A percentile compares a stretch with the other conserved stretches of the same genome.
These are phyloP conservation scores for Cyanocitta stelleri DNA, from an alignment of 2,113 vertebrate genomes.

Conservation along the genomic window DNA sequence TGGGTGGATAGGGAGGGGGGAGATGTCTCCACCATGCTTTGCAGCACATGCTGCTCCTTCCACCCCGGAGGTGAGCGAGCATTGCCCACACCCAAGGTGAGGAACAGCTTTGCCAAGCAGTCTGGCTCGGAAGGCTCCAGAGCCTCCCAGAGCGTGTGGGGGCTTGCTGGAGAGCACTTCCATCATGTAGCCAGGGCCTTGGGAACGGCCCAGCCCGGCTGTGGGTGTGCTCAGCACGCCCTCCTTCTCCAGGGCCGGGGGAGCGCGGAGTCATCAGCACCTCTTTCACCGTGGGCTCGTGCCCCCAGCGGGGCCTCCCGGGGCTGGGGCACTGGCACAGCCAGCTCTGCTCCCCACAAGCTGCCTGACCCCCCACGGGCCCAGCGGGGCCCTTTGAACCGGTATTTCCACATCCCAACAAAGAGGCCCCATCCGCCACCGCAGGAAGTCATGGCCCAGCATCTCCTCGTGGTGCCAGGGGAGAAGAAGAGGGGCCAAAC, in stretches of 20 bases:
- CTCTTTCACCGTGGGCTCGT: neutral
- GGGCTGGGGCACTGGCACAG: neutral
- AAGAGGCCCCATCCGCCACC: accelerated
- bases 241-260: neutral
- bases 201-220: slow-evolving; percentile 36
- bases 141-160: slow-evolving; percentile 4
- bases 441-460: accelerated
- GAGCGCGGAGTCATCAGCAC: neutral
- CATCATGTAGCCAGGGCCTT: slow-evolving; percentile 3
- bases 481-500: neutral
- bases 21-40: neutral
- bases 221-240: neutral
- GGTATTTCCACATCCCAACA: neutral
- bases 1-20: neutral
- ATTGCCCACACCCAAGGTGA: slow-evolving; percentile 14
- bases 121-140: neutral
- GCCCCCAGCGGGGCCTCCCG: neutral
- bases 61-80: neutral
- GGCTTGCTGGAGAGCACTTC: slow-evolving; percentile 33
- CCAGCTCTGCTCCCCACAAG: neutral
- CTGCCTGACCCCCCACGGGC: neutral
- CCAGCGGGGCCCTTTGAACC: neutral
- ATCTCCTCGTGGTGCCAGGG: accelerated
- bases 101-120: slow-evolving; percentile 15
- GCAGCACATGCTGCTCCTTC: neutral